Conservation (phyloP, 2,113 vertebrate species). For the Sorex araneus region DNA sequence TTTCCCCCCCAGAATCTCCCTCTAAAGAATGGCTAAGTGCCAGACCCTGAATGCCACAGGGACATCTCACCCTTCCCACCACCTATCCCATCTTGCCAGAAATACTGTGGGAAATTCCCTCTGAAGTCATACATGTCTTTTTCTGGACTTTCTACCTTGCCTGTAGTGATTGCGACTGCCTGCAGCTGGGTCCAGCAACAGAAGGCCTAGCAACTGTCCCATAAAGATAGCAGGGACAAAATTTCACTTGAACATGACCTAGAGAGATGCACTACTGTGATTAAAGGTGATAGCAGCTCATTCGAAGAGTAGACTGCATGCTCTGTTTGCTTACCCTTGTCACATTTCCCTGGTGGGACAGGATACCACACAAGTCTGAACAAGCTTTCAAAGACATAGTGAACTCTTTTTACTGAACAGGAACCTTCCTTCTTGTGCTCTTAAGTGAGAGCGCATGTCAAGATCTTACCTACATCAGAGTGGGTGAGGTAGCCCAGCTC, state of each 20-base stretch:
- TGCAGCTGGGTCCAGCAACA: background rate
- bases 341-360: constrained; percentile 42
- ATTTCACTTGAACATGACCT: background rate
- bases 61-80: constrained; percentile 41
- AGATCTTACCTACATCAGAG: constrained; percentile 35
- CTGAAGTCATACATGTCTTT: constrained; percentile 56
- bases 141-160: constrained; percentile 50
- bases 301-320: background rate
- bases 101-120: constrained; percentile 63
- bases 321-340: background rate
- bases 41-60: constrained; percentile 49
- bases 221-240: background rate
- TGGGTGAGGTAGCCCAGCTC: constrained; percentile 36
- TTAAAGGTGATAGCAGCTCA: background rate
- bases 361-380: constrained; percentile 44
- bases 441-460: constrained; percentile 16
- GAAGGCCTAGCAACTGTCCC: constrained; percentile 10
- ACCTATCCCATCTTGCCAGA: background rate
- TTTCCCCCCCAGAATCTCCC: constrained; percentile 47
- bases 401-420: constrained; percentile 43
- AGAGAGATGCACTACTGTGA: background rate
- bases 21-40: constrained; percentile 6
- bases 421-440: constrained; percentile 12
- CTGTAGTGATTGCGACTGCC: background rate
- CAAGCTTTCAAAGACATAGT: constrained; percentile 61